A percentile compares a stretch with the other conserved stretches of the same genome.
Evolutionary conservation across 2,888 invertebrate genomes (phyloP).

Genomic region (Patella pellucida): DNA sequence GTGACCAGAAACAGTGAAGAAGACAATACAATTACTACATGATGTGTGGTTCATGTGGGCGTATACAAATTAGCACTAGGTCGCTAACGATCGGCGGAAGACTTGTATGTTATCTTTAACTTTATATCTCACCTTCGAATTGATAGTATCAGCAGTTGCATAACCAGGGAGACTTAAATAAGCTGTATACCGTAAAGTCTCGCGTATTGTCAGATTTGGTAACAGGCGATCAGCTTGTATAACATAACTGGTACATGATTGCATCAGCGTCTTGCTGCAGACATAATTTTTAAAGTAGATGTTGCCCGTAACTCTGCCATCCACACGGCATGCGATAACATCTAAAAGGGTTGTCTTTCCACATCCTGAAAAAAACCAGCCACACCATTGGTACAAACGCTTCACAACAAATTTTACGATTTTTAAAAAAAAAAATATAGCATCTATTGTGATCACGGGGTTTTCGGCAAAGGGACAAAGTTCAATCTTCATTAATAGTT

Average conservation of each 20-base stretch:
- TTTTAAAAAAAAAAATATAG: too few species aligned
- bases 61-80: too few species aligned
- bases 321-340: constrained; percentile 80
- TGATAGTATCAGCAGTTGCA: constrained; percentile 21
- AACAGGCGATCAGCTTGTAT: constrained; percentile 87
- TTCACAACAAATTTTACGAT: too few species aligned
- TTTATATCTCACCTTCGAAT: constrained; percentile 34
- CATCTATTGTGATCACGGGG: too few species aligned
- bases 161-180: constrained; percentile 66
- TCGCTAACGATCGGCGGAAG: too few species aligned
- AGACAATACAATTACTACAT: too few species aligned
- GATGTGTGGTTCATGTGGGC: too few species aligned
- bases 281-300: constrained; percentile 50
- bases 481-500: too few species aligned
- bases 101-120: too few species aligned
- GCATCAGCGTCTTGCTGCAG: constrained; percentile 79
- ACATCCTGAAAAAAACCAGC: constrained; percentile 76
- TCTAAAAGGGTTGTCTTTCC: constrained; percentile 96
- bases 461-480: too few species aligned
- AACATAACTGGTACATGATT: constrained; percentile 87
- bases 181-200: constrained; percentile 72
- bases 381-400: too few species aligned
- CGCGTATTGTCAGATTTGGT: constrained; percentile 88
- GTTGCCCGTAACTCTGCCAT: constrained; percentile 50
- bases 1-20: too few species aligned